These are phyloP conservation scores for Gopherus evgoodei DNA, from an alignment of 2,113 vertebrate genomes.

Conservation along the genomic window DNA sequence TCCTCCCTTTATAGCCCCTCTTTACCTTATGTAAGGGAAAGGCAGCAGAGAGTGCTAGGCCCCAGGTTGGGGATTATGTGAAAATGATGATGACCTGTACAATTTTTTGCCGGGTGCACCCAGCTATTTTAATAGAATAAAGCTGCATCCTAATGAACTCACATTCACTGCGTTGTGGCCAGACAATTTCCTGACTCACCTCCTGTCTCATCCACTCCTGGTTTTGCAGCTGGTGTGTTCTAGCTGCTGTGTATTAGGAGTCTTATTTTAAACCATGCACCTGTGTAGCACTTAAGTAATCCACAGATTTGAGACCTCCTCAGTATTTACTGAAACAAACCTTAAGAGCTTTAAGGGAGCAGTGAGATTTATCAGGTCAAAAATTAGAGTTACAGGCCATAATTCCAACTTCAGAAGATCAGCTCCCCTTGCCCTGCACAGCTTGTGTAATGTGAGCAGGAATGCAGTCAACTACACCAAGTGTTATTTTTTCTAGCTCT, in stretches of 20 bases:
- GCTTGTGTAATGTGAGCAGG: neutral
- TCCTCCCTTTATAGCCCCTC: neutral
- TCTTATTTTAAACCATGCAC: slow-evolving; percentile 47
- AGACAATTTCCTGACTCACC: neutral
- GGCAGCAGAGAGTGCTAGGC: no score
- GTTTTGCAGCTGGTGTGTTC: neutral
- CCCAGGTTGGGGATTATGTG: neutral
- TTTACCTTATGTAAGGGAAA: neutral
- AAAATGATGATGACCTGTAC: neutral
- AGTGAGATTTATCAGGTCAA: neutral
- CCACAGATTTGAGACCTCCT: slow-evolving; percentile 25
- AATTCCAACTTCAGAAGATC: slow-evolving; percentile 15
- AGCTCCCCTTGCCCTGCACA: neutral
- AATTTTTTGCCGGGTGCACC: neutral
- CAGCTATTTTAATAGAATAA: neutral
- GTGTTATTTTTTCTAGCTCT: slow-evolving; percentile 55
- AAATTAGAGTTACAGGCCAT: slow-evolving; percentile 36
- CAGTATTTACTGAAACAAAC: neutral
- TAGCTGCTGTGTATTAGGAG: neutral
- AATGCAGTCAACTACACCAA: slow-evolving; percentile 20
- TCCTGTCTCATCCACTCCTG: neutral
- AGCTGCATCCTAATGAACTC: neutral
- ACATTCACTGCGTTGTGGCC: neutral
- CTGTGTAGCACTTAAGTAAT: neutral
- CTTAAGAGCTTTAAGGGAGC: neutral